Evolutionary conservation across 2,888 invertebrate genomes (phyloP), one percentile per base, ranked within the genome.

Genomic region (Plutella xylostella): DNA sequence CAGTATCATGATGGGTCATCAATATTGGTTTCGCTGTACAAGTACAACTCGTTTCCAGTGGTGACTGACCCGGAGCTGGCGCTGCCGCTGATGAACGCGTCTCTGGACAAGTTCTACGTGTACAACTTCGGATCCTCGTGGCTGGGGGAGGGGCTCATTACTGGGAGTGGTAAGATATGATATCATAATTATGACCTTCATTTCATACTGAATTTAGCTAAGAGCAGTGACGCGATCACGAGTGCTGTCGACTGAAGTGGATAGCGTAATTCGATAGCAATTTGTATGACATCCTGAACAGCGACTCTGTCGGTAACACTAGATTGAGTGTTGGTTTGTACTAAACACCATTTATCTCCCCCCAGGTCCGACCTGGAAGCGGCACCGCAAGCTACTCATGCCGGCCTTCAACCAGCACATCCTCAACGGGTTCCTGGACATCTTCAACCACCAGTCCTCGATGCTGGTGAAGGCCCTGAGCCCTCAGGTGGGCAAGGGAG

Each of bases 291-390:
- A n/a, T n/a, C 14, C 30, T 30, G n/a, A 30, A 3, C 30, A 3
- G 30, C 5, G 17, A 34, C 15, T 17, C 9, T n/a, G n/a, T n/a
- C n/a, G n/a, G n/a, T n/a, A n/a, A n/a, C n/a, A n/a, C n/a, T n/a
- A n/a, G n/a, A n/a, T n/a, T n/a, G n/a, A n/a, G n/a, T n/a, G n/a
- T n/a, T n/a, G n/a, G n/a, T n/a, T n/a, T n/a, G n/a, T n/a, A n/a
- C n/a, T n/a, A n/a, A n/a, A n/a, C 17, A 17, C 17, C 7, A 2
- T 34, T 11, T 14, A 34, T 12, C 3, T 30, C 14, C 12, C 54
- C 54, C 57, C 42, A 50, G 50, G 34, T 7, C 21, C 42, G 25
- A 22, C 46, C 4, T 50, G 50, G 50, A 48, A 45, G 43, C 39
- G 22, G 3, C 45, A 48, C 25, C 35, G 43, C 1, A 50, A 50